Conservation (phyloP, 2,113 vertebrate genomes). For the Pavo muticus region DNA sequence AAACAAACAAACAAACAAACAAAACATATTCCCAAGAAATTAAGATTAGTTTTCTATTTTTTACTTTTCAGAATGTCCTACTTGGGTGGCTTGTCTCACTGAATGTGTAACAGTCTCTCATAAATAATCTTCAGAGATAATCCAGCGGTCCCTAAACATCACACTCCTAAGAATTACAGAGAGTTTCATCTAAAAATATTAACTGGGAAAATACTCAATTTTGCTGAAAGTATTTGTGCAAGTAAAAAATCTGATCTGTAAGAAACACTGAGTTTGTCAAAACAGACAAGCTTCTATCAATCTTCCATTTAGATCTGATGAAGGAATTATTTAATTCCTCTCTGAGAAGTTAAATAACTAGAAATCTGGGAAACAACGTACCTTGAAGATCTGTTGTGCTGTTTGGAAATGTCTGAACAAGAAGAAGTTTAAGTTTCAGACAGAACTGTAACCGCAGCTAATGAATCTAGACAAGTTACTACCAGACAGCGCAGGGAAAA, state of each 20-base stretch:
- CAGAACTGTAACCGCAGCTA: not conserved
- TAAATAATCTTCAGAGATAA: constrained; percentile 12
- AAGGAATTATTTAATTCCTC: not conserved
- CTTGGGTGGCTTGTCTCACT: not conserved
- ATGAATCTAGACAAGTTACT: not conserved
- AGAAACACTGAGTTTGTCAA: not conserved
- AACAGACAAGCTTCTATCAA: not conserved
- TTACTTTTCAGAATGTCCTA: not conserved
- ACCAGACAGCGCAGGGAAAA: not conserved
- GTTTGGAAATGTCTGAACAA: not conserved
- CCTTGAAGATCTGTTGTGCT: not conserved
- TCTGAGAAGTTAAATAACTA: not conserved
- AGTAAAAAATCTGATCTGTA: not conserved
- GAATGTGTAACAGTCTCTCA: not conserved
- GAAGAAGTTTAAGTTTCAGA: not conserved
- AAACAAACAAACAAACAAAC: not conserved
- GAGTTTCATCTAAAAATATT: constrained; percentile 11
- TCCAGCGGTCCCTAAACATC: not conserved
- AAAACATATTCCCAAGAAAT: not conserved
- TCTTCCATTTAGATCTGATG: not conserved
- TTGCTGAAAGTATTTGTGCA: not conserved
- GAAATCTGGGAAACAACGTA: not conserved
- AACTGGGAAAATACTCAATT: not conserved
- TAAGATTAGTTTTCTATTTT: not conserved
- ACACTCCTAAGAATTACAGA: not conserved